Evolutionary conservation across 2,888 invertebrate genomes (phyloP), one percentile per base, ranked within the genome.

Genomic region (Monoplex corrugatus): DNA sequence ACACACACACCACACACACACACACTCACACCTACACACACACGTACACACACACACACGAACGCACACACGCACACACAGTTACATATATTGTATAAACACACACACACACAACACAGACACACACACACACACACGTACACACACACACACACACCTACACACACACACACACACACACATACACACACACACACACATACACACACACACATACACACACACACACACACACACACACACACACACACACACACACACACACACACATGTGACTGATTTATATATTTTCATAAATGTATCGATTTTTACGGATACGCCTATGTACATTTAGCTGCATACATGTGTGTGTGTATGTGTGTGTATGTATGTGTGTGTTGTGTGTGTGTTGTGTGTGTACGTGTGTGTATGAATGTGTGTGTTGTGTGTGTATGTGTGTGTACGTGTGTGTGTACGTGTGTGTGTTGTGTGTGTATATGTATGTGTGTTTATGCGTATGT

Each of bases 241-340:
- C 19, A 68, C 68, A 68, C 68, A 68, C 68, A 68, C 68, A 68
- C 68, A 68, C 78, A 38, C 78, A 78, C 78, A 38, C 78, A 78
- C 78, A 38, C 38, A 78, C 38, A 38, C 78, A 38, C 78, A 38
- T 38, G 38, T 2, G 8, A 19, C 8, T 23, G 5, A 68, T 68
- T 23, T 68, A 68, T n/a, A 68, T 5, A 68, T n/a, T 28, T n/a
- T 19, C 13, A 68, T 28, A 68, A 13, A 68, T 19, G 19, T 19
- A 68, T 28, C 10, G 5, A 3, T 10, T 32, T 35, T 10, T n/a
- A 19, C 68, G 28, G 28, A 68, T n/a, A 78, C 78, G 38, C 78
- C 35, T 38, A 78, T 38, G 38, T 38, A 78, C 78, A 38, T 38
- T 38, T 38, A 78, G 8, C 35, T 38, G 38, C 78, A 78, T 38